Evolutionary conservation across 64 coral and sea anemone species (phyloP), one percentile per base, ranked within the genome.

Genomic region (Montipora sp.): DNA sequence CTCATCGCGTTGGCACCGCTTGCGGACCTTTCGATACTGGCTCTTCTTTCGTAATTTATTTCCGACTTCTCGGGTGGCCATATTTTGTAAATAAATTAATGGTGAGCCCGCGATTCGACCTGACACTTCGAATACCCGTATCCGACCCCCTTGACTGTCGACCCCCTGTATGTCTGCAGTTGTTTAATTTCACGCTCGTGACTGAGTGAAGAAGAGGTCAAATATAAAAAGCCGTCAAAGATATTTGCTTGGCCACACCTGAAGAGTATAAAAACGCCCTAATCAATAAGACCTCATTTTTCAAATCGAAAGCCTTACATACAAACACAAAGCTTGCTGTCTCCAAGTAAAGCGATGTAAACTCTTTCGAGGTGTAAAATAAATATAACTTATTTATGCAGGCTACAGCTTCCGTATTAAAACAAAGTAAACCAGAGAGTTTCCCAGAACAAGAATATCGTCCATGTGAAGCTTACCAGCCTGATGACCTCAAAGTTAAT

Each of bases 21-120:
- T 5, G 44, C 82, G 43, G 44, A 8, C 44, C 47, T 85, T 72
- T 21, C 82, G 82, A 85, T 85, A 85, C 82, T 85, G 82, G 18
- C 82, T 85, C 43, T 4, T 59, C 82, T 85, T 23, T 8, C 47
- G 43, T 85, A 85, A 85, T 71, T 85, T 72, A 85, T 85, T 85
- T 49, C 46, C 8, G 9, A 71, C 8, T 63, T 72, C 63, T 85
- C 61, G 65, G 82, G 63, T 85, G 82, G 82, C 82, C 82, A 85
- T 85, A 0, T 85, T 82, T 22, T 23, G 9, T n/a, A 59, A 43
- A 85, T 85, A 85, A 85, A 85, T 85, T 85, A 85, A 61, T 16
- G 22, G 9, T 7, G 13, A 5, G 82, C 82, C 82, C 65, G 82
- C 82, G 65, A 85, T 72, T 48, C 11, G 22, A 45, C 55, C 59